Percentiles rank a stretch among this genome's conserved stretches.
These are phyloP conservation scores for Zaprionus obscuricornis DNA, from an alignment of 2,888 invertebrate genomes.

Conservation along the genomic window DNA sequence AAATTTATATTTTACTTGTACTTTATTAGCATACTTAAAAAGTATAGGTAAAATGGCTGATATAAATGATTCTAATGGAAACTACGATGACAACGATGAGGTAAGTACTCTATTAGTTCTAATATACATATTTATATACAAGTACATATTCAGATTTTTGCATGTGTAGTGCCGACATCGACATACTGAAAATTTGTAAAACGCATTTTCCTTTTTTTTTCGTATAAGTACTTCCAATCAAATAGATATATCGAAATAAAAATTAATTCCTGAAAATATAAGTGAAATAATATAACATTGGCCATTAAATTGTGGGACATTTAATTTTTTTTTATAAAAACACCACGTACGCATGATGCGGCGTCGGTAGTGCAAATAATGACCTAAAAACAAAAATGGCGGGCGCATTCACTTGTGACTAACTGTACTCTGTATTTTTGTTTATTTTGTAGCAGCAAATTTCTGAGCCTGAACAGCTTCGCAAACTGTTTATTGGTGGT, in stretches of 20 bases:
- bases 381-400: conserved; percentile 70
- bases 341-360: conserved; percentile 13
- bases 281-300: no score
- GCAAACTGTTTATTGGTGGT: conserved; percentile 98
- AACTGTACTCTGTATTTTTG: conserved; percentile 45
- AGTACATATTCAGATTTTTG: conserved; percentile 1
- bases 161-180: conserved; percentile 29
- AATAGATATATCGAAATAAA: no score
- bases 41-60: conserved; percentile 59
- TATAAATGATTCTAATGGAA: conserved; percentile 73
- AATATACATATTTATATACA: no score
- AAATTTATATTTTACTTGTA: conserved; percentile 6
- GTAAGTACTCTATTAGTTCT: conserved; percentile 49
- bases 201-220: conserved; percentile 1
- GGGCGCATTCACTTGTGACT: conserved; percentile 57
- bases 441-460: conserved; percentile 66
- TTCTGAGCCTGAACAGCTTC: conserved; percentile 87
- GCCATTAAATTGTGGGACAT: no score
- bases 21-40: conserved; percentile 4
- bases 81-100: conserved; percentile 76
- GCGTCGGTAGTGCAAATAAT: conserved; percentile 39
- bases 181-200: conserved; percentile 29
- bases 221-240: no score
- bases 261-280: no score
- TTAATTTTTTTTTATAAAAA: conserved; percentile 1